Conservation (phyloP, 2,888 invertebrate genomes). For the Nebria brevicollis region DNA sequence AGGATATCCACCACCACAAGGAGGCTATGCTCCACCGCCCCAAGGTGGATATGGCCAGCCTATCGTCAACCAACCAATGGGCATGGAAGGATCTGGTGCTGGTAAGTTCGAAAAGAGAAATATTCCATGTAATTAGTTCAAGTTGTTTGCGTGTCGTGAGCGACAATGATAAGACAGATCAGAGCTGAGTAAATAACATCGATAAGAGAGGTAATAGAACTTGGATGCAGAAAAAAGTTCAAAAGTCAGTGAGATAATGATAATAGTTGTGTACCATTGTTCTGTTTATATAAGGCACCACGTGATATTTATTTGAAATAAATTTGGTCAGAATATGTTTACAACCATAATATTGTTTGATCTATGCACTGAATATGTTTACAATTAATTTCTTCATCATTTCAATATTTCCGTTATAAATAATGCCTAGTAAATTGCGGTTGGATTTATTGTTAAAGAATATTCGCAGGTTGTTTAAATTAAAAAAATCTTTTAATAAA, state of each 20-base stretch:
- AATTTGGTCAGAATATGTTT: not conserved
- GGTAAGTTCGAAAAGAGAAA: not conserved
- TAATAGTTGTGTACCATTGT: conserved; percentile 24
- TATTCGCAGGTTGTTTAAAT: conserved; percentile 57
- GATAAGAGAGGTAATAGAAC: conserved; percentile 43
- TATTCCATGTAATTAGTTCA: not conserved
- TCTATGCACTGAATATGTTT: too few species aligned
- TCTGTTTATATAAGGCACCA: conserved; percentile 35
- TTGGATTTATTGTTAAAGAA: conserved; percentile 52
- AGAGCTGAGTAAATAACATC: conserved; percentile 23
- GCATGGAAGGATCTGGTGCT: conserved; percentile 49
- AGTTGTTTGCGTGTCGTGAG: conserved; percentile 3
- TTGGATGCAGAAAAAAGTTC: conserved; percentile 31
- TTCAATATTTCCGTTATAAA: conserved; percentile 41
- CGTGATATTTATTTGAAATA: conserved; percentile 23
- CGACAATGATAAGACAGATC: not conserved
- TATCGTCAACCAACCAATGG: conserved; percentile 56
- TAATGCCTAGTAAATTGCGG: conserved; percentile 52
- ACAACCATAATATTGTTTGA: too few species aligned
- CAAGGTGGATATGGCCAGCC: conserved; percentile 51
- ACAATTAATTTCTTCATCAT: not conserved
- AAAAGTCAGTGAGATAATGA: conserved; percentile 34
- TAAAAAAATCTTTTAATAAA: conserved; percentile 64
- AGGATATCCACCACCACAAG: conserved; percentile 53
- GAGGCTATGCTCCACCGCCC: conserved; percentile 51